Evolutionary conservation across 2,888 invertebrate species (phyloP).

Genomic region (Ophion ventricosus): DNA sequence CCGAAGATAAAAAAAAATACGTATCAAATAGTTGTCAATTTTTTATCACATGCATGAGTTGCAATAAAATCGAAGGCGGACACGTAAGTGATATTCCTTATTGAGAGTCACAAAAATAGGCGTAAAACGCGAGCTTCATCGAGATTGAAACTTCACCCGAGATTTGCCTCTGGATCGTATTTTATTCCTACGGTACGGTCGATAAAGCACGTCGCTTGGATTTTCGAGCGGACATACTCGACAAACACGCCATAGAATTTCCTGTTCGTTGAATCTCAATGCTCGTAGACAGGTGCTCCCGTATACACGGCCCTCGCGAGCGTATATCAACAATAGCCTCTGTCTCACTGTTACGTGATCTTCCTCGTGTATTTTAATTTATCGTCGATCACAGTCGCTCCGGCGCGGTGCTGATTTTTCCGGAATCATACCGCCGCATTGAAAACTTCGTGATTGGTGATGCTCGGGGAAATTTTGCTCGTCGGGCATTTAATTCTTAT

Average conservation of each 20-base stretch:
- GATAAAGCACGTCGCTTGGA: slow-evolving; percentile 29
- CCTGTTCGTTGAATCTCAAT: slow-evolving; percentile 40
- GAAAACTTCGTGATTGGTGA: not conserved
- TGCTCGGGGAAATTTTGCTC: not conserved
- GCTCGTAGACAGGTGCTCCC: slow-evolving; percentile 3
- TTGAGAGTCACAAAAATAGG: slow-evolving; percentile 25
- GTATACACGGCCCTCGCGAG: not conserved
- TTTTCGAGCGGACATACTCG: slow-evolving; percentile 10
- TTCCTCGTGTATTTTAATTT: slow-evolving; percentile 21
- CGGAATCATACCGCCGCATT: not conserved
- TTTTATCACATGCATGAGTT: no score
- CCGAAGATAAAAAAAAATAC: no score
- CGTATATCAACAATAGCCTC: slow-evolving; percentile 31
- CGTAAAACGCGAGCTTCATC: slow-evolving; percentile 26
- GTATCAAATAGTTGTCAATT: no score
- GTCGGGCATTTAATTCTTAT: not conserved
- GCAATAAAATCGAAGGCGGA: no score
- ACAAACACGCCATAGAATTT: slow-evolving; percentile 36
- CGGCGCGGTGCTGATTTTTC: not conserved
- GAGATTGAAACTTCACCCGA: slow-evolving; percentile 9
- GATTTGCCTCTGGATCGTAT: slow-evolving; percentile 35
- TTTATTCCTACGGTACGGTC: slow-evolving; percentile 13
- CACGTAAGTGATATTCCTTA: no score
- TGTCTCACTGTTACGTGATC: slow-evolving; percentile 8
- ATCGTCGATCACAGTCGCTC: slow-evolving; percentile 3